phyloP scores from a whole-genome alignment of 2,888 invertebrate species.

The Pardosa pseudoannulata region DNA sequence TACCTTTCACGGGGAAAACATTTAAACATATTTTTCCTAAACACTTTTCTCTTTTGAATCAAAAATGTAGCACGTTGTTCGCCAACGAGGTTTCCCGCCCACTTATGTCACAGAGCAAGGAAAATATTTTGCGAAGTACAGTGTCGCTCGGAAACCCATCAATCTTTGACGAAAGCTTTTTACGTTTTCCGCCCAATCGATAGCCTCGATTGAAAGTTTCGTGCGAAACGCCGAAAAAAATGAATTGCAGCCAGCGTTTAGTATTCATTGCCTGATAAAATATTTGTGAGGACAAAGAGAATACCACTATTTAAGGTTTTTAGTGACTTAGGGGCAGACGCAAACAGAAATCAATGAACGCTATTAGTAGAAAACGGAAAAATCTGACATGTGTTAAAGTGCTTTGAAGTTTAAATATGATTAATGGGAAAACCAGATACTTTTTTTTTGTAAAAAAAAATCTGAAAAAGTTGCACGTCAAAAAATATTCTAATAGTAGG shows the following conservation, averaged over 20 bases:
- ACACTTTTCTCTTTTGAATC: neutral
- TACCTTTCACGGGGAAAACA: too few relatives aligned
- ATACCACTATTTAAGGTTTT: neutral
- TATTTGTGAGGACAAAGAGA: neutral
- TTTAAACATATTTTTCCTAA: too few relatives aligned
- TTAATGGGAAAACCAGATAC: too few relatives aligned
- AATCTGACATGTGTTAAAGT: neutral
- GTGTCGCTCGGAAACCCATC: neutral
- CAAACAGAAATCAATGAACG: neutral
- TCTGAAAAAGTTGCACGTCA: too few relatives aligned
- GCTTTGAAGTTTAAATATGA: too few relatives aligned
- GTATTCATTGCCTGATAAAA: conserved; percentile 3
- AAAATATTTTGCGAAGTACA: neutral
- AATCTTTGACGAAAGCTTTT: neutral
- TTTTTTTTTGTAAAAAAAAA: too few relatives aligned
- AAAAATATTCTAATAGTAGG: too few relatives aligned
- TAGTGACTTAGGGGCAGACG: neutral
- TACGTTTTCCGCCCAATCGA: neutral
- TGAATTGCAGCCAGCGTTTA: neutral
- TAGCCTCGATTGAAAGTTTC: neutral
- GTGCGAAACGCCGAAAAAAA: neutral
- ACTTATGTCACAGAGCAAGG: neutral
- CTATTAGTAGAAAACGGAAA: neutral
- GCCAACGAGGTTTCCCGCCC: neutral
- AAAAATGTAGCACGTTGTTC: neutral